Conservation (phyloP, 1,140 invertebrate species). For the Chironomus tepperi region DNA sequence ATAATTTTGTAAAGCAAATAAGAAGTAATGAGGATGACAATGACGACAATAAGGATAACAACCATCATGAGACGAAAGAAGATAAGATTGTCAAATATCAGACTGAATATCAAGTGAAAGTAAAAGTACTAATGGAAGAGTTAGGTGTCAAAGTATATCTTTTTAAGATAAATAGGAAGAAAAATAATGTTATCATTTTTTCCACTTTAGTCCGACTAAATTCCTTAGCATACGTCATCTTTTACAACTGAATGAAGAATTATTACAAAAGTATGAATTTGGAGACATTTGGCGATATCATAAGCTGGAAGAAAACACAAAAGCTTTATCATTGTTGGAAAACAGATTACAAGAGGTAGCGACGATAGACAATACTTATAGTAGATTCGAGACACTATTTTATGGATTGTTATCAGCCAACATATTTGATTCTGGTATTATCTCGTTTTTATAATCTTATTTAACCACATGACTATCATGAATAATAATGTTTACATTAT, state of each 20-base stretch:
- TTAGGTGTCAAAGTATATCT: constrained; percentile 1
- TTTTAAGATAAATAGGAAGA: background rate
- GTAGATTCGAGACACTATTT: constrained; percentile 50
- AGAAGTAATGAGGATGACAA: background rate
- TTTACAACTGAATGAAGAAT: constrained; percentile 86
- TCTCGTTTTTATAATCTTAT: background rate
- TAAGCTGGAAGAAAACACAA: constrained; percentile 51
- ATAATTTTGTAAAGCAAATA: background rate
- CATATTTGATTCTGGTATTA: constrained; percentile 89
- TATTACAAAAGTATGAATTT: constrained; percentile 82
- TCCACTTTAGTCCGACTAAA: background rate
- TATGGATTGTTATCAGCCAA: constrained; percentile 62
- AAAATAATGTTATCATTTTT: background rate
- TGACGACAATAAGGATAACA: background rate
- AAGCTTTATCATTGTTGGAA: constrained; percentile 45
- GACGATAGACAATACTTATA: constrained; percentile 42
- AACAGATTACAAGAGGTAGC: constrained; percentile 49
- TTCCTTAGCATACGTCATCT: constrained; percentile 55
- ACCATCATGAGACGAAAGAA: background rate
- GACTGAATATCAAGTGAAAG: background rate
- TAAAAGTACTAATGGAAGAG: background rate
- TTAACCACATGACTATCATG: background rate
- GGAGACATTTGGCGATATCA: constrained; percentile 81
- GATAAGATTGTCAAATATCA: background rate
- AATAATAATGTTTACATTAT: background rate